Evolutionary conservation across 2,797 vertebrate genomes (phyloP), one percentile per base, ranked within the genome.

Genomic region (Dipus sagitta): DNA sequence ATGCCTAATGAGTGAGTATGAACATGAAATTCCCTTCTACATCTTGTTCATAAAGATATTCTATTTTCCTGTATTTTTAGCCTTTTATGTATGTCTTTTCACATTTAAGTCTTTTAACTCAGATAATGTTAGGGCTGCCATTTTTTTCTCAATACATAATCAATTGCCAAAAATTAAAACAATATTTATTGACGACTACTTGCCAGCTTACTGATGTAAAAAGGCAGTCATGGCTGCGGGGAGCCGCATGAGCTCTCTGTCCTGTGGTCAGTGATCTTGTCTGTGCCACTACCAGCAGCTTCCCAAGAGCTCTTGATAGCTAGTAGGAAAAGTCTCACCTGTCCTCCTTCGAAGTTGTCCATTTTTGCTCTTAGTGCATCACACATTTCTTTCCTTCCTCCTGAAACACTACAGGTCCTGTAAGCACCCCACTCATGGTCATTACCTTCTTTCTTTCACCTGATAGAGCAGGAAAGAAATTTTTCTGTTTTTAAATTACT

Each of bases 371-470:
- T 47, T 28, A 7, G 32, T 38, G 18, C 4, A 47, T 47, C 47
- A 2, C 2, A 28, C 21, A 23, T 52, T 26, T 3, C 20, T 62
- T 24, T 42, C 11, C 20, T 67, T 24, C 4, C 0, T 21, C 42
- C 26, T 0, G 3, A 58, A 17, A 32, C 20, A 65, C n/a, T 8
- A 15, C 23, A n/a, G 60, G 32, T 1, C 17, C 74, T 0, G 0
- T 17, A 4, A 3, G 15, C 20, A 71, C 42, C 42, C n/a, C 17
- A 0, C 30, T 17, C 30, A 30, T 0, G 6, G 9, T 32, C 23
- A 28, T 1, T 10, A 6, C 18, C 14, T 81, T 64, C 81, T 24
- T 82, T 64, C 70, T 88, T 67, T 71, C 24, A 70, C 42, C 18
- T 52, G 14, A 60, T 6, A 38, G 4, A 4, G 10, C 20, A 17